Base-by-base conservation (phyloP, 2,797 vertebrate genomes). In the Xenopus petersii region DNA sequence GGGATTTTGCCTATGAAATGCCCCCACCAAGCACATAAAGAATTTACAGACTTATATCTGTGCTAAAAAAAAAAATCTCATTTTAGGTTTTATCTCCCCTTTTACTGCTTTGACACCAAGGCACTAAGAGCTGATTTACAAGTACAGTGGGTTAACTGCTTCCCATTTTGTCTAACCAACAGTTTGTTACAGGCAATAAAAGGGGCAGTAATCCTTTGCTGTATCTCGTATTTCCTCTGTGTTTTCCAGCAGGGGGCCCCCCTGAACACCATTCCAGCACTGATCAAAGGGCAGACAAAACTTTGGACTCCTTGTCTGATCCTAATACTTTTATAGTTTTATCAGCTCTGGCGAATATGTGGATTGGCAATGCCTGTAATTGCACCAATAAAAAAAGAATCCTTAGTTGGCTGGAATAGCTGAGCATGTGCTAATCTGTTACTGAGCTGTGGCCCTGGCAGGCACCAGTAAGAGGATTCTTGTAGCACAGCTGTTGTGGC, bases 401-500 rank as follows among this genome's bases (percentile, higher is more conserved):
- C 1, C 30, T 12, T 6, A 6, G 9, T 63, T 63, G 61, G 26
- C 61, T 42, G 17, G 13, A 5, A 16, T 33, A 13, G 61, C 12
- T 36, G 61, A 42, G 30, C 12, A 30, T 16, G 13, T 16, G 54
- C 13, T 56, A 17, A 56, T n/a, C 12, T 60, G 21, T 9, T 42
- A 24, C 21, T 60, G 17, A 24, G 58, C 54, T 17, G 49, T 12
- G 47, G 16, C 51, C n/a, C 9, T 24, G 26, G 2, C 51, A 17
- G 67, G 3, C 67, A 12, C 26, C 26, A 30, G 26, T 30, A 36
- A 17, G 15, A 48, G 21, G 55, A 47, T 46, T 60, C 8, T 10
- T 60, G 3, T 16, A n/a, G 42, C 33, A 48, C 68, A 70, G 68
- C 68, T 70, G 68, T 21, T 70, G 56, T 69, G 30, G 54, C 12